These are phyloP conservation scores for Nephrotoma flavescens DNA, from an alignment of 2,888 invertebrate species.

Conservation along the genomic window DNA sequence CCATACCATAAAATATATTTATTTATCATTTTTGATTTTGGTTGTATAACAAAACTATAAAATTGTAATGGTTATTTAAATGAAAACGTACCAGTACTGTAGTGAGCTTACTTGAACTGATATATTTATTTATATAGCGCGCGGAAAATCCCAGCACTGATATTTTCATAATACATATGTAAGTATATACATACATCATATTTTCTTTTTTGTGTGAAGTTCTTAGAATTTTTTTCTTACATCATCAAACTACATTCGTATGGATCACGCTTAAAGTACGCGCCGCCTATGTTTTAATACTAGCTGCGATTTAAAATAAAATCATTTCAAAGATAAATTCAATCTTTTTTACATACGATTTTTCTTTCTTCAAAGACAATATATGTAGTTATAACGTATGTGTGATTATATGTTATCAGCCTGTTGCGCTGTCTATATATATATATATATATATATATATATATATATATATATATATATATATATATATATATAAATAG, in stretches of 20 bases:
- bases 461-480: too few relatives aligned
- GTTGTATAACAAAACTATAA: not conserved
- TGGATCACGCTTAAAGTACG: not conserved
- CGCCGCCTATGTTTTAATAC: not conserved
- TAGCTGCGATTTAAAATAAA: not conserved
- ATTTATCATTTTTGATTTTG: not conserved
- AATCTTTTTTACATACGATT: not conserved
- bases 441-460: too few relatives aligned
- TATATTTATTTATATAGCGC: not conserved
- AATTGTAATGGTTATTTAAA: not conserved
- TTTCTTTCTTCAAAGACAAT: not conserved
- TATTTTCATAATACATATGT: not conserved
- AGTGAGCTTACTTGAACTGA: not conserved
- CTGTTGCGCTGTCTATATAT: not conserved
- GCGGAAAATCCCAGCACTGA: not conserved
- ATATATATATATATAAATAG: too few relatives aligned
- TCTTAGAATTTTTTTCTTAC: not conserved
- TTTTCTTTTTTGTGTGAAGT: not conserved
- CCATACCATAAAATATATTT: not conserved
- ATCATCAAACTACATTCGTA: not conserved
- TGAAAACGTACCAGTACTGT: not conserved
- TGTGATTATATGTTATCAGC: not conserved
- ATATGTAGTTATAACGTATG: not conserved
- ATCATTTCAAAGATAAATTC: not conserved
- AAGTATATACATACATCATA: not conserved